Conservation (phyloP, 2,113 vertebrate genomes). For the Pimephales promelas region DNA sequence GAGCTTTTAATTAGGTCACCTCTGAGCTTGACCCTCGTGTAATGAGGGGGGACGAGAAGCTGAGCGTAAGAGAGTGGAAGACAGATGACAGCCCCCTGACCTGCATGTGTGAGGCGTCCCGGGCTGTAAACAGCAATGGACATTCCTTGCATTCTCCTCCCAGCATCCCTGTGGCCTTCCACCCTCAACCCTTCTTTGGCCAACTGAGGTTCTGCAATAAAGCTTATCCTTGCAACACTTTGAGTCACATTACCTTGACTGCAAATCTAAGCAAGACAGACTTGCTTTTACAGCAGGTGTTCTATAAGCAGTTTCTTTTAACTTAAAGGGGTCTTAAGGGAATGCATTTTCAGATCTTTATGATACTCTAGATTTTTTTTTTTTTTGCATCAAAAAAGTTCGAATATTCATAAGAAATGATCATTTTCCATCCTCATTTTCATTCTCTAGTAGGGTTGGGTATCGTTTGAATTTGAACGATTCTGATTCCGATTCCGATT, state of each 20-base stretch:
- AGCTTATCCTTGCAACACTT: constrained; percentile 71
- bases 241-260: constrained; percentile 70
- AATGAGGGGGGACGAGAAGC: constrained; percentile 72
- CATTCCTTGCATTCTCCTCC: constrained; percentile 80
- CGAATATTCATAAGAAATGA: too few relatives aligned
- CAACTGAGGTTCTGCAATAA: constrained; percentile 51
- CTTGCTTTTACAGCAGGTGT: not conserved
- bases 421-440: too few relatives aligned
- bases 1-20: constrained; percentile 85
- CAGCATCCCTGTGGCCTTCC: constrained; percentile 74
- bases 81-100: constrained; percentile 81
- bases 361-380: too few relatives aligned
- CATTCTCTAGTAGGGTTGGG: too few relatives aligned
- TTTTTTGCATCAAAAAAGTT: too few relatives aligned
- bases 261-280: constrained; percentile 28
- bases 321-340: not conserved
- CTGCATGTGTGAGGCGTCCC: constrained; percentile 82
- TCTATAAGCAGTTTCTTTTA: not conserved
- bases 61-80: constrained; percentile 59
- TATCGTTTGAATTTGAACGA: too few relatives aligned
- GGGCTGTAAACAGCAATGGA: constrained; percentile 78
- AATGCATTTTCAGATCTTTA: too few relatives aligned
- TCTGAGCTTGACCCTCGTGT: constrained; percentile 82
- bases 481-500: too few relatives aligned
- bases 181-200: constrained; percentile 55